Evolutionary conservation across 2,888 invertebrate species (phyloP).

Genomic region (Hipparchia semele): DNA sequence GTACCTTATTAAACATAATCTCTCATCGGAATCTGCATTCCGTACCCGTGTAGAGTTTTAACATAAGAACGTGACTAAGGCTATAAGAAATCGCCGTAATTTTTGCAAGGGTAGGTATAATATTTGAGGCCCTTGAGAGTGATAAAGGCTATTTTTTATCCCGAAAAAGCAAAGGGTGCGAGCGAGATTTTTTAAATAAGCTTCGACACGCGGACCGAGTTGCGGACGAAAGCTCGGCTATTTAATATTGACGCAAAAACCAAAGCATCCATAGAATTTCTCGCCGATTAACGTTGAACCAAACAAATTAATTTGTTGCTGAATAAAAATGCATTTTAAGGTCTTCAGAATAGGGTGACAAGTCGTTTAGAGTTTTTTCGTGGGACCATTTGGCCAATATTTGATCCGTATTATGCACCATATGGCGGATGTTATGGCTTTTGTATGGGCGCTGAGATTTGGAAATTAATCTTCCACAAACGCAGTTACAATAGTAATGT

Average conservation of each 20-base stretch:
- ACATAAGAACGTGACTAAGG: no score
- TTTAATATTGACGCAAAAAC: not conserved
- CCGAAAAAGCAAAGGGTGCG: no score
- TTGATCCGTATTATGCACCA: conserved; percentile 51
- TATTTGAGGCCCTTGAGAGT: no score
- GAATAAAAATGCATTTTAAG: not conserved
- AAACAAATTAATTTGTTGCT: not conserved
- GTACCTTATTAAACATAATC: no score
- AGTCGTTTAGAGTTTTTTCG: not conserved
- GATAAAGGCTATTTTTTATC: no score
- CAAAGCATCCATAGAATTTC: conserved; percentile 3
- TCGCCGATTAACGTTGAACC: not conserved
- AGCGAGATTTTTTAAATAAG: no score
- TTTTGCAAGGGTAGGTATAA: no score
- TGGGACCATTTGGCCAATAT: conserved; percentile 39
- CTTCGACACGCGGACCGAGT: no score
- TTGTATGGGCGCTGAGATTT: conserved; percentile 53
- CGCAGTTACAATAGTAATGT: conserved; percentile 10
- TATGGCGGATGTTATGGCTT: conserved; percentile 60
- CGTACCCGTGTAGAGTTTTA: no score
- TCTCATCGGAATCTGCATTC: no score
- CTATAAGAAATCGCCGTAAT: no score
- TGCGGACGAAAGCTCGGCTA: no score
- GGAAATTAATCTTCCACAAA: conserved; percentile 27
- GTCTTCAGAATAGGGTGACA: not conserved